These are phyloP conservation scores for Tetheella fluctuosa DNA, from an alignment of 2,888 invertebrate genomes.

Conservation along the genomic window DNA sequence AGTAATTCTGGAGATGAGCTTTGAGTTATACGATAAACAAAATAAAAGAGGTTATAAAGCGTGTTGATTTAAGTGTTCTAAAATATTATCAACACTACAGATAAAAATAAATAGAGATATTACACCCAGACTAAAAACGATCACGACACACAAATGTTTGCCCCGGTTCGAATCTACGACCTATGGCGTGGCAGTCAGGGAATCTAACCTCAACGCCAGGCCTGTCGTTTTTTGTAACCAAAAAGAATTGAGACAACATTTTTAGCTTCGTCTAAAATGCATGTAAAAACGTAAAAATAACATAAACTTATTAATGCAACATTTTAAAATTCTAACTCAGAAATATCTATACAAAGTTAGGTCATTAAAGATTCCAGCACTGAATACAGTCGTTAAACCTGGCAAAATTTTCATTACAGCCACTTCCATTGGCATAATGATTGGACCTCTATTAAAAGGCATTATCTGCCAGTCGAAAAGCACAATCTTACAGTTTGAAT, in stretches of 20 bases:
- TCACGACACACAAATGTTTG: too few species aligned
- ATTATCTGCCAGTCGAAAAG: slow-evolving; percentile 73
- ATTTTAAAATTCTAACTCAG: slow-evolving; percentile 20
- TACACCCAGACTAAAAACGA: too few species aligned
- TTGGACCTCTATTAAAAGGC: slow-evolving; percentile 74
- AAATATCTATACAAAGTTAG: slow-evolving; percentile 55
- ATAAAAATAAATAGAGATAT: too few species aligned
- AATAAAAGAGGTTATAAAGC: too few species aligned
- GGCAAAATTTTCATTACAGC: slow-evolving; percentile 75
- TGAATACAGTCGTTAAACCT: slow-evolving; percentile 28
- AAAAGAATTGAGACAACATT: too few species aligned
- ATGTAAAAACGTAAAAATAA: slow-evolving; percentile 13
- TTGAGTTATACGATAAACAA: neutral
- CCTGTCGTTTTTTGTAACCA: too few species aligned
- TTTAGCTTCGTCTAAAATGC: too few species aligned
- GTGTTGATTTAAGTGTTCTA: neutral
- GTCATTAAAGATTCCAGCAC: slow-evolving; percentile 56
- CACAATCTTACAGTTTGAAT: slow-evolving; percentile 77
- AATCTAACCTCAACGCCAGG: too few species aligned
- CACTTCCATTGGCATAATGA: slow-evolving; percentile 72
- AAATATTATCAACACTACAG: neutral
- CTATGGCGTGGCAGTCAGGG: too few species aligned
- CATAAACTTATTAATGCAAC: slow-evolving; percentile 27
- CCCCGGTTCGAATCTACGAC: too few species aligned
- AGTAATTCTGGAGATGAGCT: neutral